Evolutionary conservation across 1,140 invertebrate genomes (phyloP), one percentile per base, ranked within the genome.

Genomic region (Drosophila nigrodunni): DNA sequence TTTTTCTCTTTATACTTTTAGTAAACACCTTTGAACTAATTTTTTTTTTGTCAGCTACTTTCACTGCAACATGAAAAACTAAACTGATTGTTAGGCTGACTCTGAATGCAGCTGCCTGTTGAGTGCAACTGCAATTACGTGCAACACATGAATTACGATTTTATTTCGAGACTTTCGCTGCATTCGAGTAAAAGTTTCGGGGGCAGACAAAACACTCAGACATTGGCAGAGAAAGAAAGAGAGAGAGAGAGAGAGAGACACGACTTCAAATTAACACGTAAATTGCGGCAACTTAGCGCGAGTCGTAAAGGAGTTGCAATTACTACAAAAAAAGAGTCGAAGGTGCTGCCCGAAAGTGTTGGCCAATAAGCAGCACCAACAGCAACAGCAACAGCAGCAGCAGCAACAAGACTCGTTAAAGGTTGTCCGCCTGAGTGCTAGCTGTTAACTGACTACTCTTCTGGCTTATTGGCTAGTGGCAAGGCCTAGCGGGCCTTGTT

Each of bases 251-350:
- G 25, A 30, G 25, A 67, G 70, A 83, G 74, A 80, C 83, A 88
- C 85, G 83, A 88, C 70, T 88, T 67, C 74, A 88, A 88, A 88
- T 88, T 89, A 88, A 88, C 83, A 88, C 83, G 83, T 88, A 88
- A 88, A 88, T 88, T 88, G 83, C 83, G 67, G 80, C 80, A 71
- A 82, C 62, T 83, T 89, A 88, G 78, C 83, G 82, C 83, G 83
- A 75, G 66, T 82, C 58, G 71, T 58, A 64, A 34, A 74, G 75
- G 47, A 49, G 44, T 46, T 43, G 49, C 47, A 46, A 21, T 7
- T 62, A 61, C 74, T 69, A 30, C 25, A 30, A 30, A 30, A 30
- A 30, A 30, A 30, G 74, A 39, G 44, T 72, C 39, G 47, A 80
- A 74, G 73, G 68, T 76, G 66, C 65, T 77, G 64, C 78, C 68